Evolutionary conservation across 2,797 vertebrate species (phyloP).

Genomic region (Ara ararauna): DNA sequence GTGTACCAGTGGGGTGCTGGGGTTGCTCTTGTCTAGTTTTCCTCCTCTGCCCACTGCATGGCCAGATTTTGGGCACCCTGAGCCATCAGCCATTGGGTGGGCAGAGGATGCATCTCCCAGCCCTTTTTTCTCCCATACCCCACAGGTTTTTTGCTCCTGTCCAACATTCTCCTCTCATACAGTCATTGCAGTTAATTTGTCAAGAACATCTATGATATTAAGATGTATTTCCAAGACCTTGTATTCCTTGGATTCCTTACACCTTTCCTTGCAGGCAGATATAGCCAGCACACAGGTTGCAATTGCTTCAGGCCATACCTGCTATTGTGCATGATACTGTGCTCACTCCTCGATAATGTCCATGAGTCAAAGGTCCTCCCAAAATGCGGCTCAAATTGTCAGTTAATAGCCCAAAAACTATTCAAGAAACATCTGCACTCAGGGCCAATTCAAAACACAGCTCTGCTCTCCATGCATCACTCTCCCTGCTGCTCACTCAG

Average conservation of each 20-base stretch:
- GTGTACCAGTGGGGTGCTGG: not conserved
- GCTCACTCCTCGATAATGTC: not conserved
- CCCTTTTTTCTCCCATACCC: not conserved
- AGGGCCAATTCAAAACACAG: not conserved
- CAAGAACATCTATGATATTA: not conserved
- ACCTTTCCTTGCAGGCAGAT: accelerated
- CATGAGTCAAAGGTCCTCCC: not conserved
- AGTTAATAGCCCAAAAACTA: not conserved
- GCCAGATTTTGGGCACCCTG: accelerated
- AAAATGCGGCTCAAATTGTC: not conserved
- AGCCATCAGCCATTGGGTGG: accelerated
- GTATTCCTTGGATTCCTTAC: not conserved
- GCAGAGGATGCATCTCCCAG: not conserved
- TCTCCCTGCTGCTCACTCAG: not conserved
- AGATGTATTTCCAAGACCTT: not conserved
- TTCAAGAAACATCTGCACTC: not conserved
- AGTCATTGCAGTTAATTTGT: not conserved
- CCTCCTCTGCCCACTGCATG: not conserved
- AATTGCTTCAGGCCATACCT: not conserved
- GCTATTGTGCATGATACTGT: not conserved
- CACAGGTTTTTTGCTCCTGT: not conserved
- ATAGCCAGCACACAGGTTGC: not conserved
- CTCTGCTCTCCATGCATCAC: not conserved
- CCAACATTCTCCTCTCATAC: not conserved
- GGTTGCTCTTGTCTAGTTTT: not conserved